Evolutionary conservation across 2,888 invertebrate species (phyloP).

Genomic region (Coelogynopora nodosa): DNA sequence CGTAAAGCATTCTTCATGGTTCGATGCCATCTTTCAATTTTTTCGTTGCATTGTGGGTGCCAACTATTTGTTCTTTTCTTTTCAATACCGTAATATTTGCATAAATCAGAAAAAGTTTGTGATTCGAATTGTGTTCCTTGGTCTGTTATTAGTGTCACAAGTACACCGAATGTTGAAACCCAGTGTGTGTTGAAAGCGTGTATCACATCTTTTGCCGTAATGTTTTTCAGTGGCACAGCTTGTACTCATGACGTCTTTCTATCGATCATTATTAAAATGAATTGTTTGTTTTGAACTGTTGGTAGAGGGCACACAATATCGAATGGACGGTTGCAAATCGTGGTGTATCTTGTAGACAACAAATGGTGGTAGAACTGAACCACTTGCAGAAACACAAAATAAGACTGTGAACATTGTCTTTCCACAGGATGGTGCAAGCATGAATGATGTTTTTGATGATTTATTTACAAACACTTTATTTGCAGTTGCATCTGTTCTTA

Average conservation of each 20-base stretch:
- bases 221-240: not conserved
- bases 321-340: not conserved
- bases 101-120: not conserved
- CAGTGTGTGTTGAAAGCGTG: conserved; percentile 20
- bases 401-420: too few species aligned
- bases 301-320: not conserved
- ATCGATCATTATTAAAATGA: not conserved
- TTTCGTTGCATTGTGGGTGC: conserved; percentile 25
- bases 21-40: not conserved
- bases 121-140: conserved; percentile 16
- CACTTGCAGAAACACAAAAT: too few species aligned
- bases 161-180: conserved; percentile 28
- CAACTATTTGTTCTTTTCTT: conserved; percentile 23
- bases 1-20: not conserved
- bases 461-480: too few species aligned
- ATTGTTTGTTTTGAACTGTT: not conserved
- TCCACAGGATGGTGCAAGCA: too few species aligned
- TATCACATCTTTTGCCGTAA: not conserved
- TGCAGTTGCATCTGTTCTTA: too few species aligned
- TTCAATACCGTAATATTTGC: not conserved
- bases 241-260: not conserved
- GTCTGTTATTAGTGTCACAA: not conserved
- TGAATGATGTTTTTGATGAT: too few species aligned
- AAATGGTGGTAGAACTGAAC: too few species aligned
- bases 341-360: not conserved